Conservation (phyloP, 2,797 vertebrate species). For the Hydrolagus colliei region DNA sequence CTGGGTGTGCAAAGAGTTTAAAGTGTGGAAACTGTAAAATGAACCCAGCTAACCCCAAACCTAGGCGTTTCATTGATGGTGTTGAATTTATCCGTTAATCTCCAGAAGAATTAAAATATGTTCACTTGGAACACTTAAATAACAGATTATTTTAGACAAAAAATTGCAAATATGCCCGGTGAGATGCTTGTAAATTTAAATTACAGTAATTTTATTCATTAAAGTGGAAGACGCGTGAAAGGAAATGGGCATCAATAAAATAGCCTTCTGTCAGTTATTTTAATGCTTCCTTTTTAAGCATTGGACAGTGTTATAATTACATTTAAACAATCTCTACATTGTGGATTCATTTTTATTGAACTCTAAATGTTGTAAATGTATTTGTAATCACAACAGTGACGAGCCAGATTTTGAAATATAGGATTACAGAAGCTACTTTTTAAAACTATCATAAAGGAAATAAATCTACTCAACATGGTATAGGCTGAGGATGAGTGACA, state of each 20-base stretch:
- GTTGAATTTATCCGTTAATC: conserved; percentile 3
- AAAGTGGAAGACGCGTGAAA: neutral
- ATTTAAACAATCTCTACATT: neutral
- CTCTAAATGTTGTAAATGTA: neutral
- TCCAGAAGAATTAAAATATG: neutral
- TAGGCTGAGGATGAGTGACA: conserved; percentile 25
- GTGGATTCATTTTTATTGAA: neutral
- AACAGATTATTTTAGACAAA: neutral
- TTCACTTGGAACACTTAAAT: neutral
- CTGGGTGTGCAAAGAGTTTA: conserved; percentile 15
- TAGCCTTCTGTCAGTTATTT: neutral
- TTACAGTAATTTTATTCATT: neutral
- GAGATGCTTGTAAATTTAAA: neutral
- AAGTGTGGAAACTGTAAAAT: conserved; percentile 27
- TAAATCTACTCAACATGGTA: conserved; percentile 16
- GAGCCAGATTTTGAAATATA: conserved; percentile 23
- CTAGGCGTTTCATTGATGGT: conserved; percentile 12
- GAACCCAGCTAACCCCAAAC: conserved; percentile 22
- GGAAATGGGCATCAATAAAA: neutral
- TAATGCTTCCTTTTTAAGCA: neutral
- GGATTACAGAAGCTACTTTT: conserved; percentile 15
- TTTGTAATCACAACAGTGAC: conserved; percentile 23
- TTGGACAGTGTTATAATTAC: neutral
- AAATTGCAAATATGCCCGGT: neutral
- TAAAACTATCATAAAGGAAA: conserved; percentile 31